A percentile compares a stretch with the other conserved stretches of the same genome.
These are phyloP conservation scores for Calypte anna DNA, from an alignment of 2,113 vertebrate genomes.

Conservation along the genomic window DNA sequence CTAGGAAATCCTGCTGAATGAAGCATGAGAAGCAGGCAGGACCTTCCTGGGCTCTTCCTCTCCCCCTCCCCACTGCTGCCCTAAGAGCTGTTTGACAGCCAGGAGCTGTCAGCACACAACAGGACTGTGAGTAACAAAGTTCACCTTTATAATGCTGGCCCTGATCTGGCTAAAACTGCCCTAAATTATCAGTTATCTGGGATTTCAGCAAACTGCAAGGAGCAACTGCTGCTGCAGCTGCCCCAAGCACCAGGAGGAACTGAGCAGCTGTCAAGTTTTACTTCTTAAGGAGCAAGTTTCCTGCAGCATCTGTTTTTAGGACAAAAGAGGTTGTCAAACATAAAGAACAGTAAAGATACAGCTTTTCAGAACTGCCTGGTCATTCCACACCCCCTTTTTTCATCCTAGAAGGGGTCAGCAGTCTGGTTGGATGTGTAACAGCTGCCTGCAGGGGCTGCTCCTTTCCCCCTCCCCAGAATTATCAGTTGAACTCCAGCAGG, in stretches of 20 bases:
- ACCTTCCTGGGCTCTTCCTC: not conserved
- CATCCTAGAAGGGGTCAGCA: not conserved
- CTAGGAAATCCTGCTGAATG: not conserved
- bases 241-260: not conserved
- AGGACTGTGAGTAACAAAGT: not conserved
- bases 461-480: not conserved
- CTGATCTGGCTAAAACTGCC: not conserved
- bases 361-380: accelerated
- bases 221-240: constrained; percentile 13
- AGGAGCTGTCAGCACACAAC: not conserved
- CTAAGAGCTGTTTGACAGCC: not conserved
- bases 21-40: not conserved
- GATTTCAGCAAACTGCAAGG: not conserved
- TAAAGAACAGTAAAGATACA: accelerated
- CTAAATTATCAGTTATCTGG: not conserved
- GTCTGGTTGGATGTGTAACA: accelerated
- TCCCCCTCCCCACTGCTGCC: not conserved
- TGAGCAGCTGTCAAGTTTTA: not conserved
- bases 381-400: not conserved
- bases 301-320: not conserved
- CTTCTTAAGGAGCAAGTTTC: too few species aligned
- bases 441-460: not conserved
- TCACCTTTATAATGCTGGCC: not conserved
- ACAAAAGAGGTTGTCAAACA: not conserved
- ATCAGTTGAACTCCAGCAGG: not conserved